Conservation (phyloP, 2,797 vertebrate species). For the Sylvia borin region DNA sequence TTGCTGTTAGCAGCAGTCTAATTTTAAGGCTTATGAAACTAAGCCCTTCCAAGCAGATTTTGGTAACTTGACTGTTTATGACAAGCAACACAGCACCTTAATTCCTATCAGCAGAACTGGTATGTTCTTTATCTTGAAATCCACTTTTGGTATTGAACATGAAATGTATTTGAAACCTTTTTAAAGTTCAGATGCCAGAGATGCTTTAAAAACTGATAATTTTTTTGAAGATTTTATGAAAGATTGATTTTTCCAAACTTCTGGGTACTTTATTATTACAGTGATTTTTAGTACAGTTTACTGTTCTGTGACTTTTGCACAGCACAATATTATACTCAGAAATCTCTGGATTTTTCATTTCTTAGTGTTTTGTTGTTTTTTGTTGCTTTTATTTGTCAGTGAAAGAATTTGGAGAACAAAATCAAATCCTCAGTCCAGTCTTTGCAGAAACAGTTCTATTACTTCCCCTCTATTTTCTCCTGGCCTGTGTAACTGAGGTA, state of each 20-base stretch:
- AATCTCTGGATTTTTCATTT: background rate
- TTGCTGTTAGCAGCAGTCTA: background rate
- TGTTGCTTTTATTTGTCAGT: background rate
- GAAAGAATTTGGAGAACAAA: background rate
- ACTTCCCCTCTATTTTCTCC: background rate
- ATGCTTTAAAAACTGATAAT: background rate
- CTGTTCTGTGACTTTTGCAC: background rate
- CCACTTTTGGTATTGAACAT: background rate
- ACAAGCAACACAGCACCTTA: background rate
- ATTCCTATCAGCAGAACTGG: background rate
- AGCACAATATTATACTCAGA: background rate
- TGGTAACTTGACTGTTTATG: background rate
- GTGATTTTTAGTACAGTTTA: background rate
- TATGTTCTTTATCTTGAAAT: background rate
- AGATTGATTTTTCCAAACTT: background rate
- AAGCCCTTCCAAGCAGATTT: background rate
- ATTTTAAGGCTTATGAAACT: background rate
- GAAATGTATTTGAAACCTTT: background rate
- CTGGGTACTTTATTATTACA: background rate
- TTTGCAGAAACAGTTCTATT: background rate
- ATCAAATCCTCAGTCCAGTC: background rate
- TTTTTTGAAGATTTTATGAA: background rate
- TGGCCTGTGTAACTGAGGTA: background rate
- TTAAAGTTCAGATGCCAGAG: background rate
- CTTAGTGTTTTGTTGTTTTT: background rate